Conservation (phyloP, 2,888 invertebrate species). For the Lucinisca nassula region DNA sequence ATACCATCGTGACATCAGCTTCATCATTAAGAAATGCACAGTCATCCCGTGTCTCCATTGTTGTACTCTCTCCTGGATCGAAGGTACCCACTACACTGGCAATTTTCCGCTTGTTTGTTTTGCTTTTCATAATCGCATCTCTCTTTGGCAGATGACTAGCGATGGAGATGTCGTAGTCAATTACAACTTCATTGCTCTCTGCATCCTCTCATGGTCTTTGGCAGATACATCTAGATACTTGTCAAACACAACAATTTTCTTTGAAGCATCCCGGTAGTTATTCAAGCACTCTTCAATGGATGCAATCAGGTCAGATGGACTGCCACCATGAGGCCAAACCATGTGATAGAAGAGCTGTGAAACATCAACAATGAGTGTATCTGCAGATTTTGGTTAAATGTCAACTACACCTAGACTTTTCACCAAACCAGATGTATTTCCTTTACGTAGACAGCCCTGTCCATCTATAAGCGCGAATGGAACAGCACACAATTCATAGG, state of each 20-base stretch:
- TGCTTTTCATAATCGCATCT: slow-evolving; percentile 38
- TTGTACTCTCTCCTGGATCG: neutral
- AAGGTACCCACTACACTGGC: slow-evolving; percentile 11
- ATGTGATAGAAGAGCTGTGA: slow-evolving; percentile 31
- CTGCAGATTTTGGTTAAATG: neutral
- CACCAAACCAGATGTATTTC: slow-evolving; percentile 1
- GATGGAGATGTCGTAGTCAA: slow-evolving; percentile 29
- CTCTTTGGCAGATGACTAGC: slow-evolving; percentile 37
- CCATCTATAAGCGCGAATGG: slow-evolving; percentile 19
- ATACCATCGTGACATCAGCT: slow-evolving; percentile 11
- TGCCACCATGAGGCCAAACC: slow-evolving; percentile 25
- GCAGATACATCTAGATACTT: slow-evolving; percentile 40
- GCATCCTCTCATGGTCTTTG: slow-evolving; percentile 47
- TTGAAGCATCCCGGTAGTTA: neutral
- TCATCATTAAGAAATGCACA: neutral
- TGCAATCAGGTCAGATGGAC: slow-evolving; percentile 18
- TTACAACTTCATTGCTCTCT: slow-evolving; percentile 34
- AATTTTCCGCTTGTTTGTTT: slow-evolving; percentile 24
- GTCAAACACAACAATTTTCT: slow-evolving; percentile 51
- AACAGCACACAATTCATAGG: slow-evolving; percentile 26
- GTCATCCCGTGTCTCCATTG: neutral
- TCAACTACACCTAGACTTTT: slow-evolving; percentile 13
- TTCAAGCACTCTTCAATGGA: neutral
- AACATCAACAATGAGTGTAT: slow-evolving; percentile 33
- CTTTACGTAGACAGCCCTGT: slow-evolving; percentile 14